Conservation (phyloP, 2,113 vertebrate species). For the Ornithorhynchus anatinus region DNA sequence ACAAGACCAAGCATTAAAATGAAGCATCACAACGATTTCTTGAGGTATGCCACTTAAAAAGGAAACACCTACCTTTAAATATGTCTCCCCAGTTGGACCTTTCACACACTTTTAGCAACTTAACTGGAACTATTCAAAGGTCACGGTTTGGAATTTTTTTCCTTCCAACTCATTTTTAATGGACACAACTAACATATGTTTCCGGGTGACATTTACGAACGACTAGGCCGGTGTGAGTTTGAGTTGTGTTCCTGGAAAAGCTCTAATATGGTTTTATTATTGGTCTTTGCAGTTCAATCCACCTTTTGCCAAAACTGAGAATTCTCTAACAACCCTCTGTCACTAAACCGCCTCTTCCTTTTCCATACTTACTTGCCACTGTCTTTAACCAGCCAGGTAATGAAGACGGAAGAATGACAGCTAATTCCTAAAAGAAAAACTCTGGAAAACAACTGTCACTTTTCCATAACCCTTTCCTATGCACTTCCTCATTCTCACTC, state of each 20-base stretch:
- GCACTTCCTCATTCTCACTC: not conserved
- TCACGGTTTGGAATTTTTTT: too few species aligned
- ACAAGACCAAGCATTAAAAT: constrained; percentile 53
- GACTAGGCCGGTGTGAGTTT: constrained; percentile 2
- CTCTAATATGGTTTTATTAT: not conserved
- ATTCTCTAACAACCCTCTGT: not conserved
- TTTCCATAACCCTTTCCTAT: not conserved
- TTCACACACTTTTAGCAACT: not conserved
- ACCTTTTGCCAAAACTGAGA: not conserved
- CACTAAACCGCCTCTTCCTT: rapidly evolving
- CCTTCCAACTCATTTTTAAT: not conserved
- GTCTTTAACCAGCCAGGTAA: constrained; percentile 12
- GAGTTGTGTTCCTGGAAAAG: too few species aligned
- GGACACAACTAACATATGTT: not conserved
- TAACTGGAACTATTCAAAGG: not conserved
- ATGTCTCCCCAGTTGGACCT: not conserved
- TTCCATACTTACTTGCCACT: not conserved
- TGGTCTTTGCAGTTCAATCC: rapidly evolving
- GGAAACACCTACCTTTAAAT: constrained; percentile 4
- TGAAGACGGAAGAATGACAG: constrained; percentile 9
- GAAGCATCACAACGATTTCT: constrained; percentile 9
- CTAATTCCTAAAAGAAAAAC: constrained; percentile 37
- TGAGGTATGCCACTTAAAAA: constrained; percentile 5
- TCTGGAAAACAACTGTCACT: constrained; percentile 3
- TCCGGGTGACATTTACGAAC: not conserved